phyloP scores from a whole-genome alignment of 2,888 invertebrate species.

The Andrena chrysosceles region DNA sequence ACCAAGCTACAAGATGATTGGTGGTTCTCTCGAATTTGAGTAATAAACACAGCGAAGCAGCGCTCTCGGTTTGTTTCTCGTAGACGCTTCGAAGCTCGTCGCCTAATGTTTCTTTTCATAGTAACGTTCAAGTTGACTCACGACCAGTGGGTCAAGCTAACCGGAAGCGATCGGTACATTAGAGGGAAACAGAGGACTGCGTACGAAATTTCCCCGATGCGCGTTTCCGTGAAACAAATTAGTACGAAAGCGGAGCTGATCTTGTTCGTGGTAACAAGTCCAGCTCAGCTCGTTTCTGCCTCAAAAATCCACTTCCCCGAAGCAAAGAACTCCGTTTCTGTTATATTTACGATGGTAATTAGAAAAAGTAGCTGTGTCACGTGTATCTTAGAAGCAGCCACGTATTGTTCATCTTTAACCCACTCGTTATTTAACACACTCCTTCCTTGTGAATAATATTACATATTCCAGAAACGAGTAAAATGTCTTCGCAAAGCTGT shows the following conservation, averaged over 20 bases:
- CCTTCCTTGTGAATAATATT: too few species aligned
- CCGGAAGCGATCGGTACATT: slow-evolving; percentile 48
- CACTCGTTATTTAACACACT: too few species aligned
- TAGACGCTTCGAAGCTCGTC: slow-evolving; percentile 11
- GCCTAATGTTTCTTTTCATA: slow-evolving; percentile 46
- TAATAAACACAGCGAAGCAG: slow-evolving; percentile 16
- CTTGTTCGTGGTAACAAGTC: neutral
- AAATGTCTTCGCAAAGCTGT: too few species aligned
- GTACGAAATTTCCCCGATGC: slow-evolving; percentile 36
- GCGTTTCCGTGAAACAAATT: slow-evolving; percentile 42
- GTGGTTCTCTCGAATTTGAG: neutral
- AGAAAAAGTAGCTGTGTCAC: too few species aligned
- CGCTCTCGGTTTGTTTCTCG: slow-evolving; percentile 21
- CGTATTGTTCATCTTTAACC: too few species aligned
- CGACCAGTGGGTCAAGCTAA: slow-evolving; percentile 29
- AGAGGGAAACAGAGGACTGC: slow-evolving; percentile 21
- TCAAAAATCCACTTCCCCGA: neutral
- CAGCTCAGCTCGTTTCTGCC: neutral
- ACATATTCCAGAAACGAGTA: too few species aligned
- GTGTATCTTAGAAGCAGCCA: too few species aligned
- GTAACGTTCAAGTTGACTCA: slow-evolving; percentile 34
- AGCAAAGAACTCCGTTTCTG: neutral
- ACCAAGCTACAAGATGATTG: neutral
- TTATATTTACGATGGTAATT: neutral
- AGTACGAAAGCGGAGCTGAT: neutral